Evolutionary conservation across 2,888 invertebrate genomes (phyloP).

Genomic region (Dynastes hyllus): DNA sequence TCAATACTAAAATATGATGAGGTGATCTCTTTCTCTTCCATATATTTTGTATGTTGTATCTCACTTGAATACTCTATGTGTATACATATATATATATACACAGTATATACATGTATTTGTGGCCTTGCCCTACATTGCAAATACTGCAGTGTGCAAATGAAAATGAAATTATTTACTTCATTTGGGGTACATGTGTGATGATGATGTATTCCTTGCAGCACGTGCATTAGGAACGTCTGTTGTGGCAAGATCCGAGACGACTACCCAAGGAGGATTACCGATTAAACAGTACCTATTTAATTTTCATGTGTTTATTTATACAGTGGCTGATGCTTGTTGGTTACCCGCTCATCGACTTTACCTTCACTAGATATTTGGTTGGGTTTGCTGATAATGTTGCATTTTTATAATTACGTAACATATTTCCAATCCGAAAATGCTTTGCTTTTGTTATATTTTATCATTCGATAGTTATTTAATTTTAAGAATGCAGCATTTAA

Average conservation of each 20-base stretch:
- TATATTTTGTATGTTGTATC: slow-evolving; percentile 66
- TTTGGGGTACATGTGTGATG: slow-evolving; percentile 68
- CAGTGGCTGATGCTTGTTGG: slow-evolving; percentile 73
- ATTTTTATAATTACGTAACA: slow-evolving; percentile 57
- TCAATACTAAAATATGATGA: slow-evolving; percentile 68
- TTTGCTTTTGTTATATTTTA: neutral
- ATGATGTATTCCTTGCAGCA: slow-evolving; percentile 71
- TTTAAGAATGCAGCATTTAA: slow-evolving; percentile 64
- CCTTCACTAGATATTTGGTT: slow-evolving; percentile 72
- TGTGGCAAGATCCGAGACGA: slow-evolving; percentile 61
- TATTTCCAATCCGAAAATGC: neutral
- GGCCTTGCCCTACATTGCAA: slow-evolving; percentile 71
- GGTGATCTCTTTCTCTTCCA: slow-evolving; percentile 68
- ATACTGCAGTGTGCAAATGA: slow-evolving; percentile 67
- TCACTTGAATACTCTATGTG: slow-evolving; percentile 65
- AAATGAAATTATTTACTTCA: slow-evolving; percentile 59
- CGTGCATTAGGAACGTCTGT: slow-evolving; percentile 66
- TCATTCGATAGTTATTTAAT: neutral
- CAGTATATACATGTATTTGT: slow-evolving; percentile 57
- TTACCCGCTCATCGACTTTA: slow-evolving; percentile 72
- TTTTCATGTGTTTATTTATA: slow-evolving; percentile 72
- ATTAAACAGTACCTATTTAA: slow-evolving; percentile 72
- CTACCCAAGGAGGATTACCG: slow-evolving; percentile 58
- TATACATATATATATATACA: slow-evolving; percentile 8
- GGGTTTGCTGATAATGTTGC: slow-evolving; percentile 68